These are phyloP conservation scores for Sycophila texana DNA, from an alignment of 2,888 invertebrate species.

Conservation along the genomic window DNA sequence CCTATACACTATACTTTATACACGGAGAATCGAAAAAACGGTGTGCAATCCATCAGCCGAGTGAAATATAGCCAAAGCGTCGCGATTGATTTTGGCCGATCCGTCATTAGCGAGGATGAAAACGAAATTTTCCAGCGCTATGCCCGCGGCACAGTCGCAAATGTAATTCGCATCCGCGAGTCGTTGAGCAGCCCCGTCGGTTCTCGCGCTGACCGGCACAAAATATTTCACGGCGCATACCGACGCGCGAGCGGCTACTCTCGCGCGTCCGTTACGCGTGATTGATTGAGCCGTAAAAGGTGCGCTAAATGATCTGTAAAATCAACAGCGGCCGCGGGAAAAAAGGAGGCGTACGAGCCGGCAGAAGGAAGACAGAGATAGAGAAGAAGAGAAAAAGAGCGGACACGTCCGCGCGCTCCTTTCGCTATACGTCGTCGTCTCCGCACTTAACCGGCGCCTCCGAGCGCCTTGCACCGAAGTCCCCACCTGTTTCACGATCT, in stretches of 20 bases:
- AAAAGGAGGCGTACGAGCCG: neutral
- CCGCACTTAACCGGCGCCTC: neutral
- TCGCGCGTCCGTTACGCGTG: slow-evolving; percentile 49
- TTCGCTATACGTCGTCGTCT: slow-evolving; percentile 19
- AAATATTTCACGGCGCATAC: slow-evolving; percentile 17
- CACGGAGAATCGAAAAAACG: too few species aligned
- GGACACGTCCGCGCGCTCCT: slow-evolving; percentile 32
- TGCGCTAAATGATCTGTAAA: slow-evolving; percentile 55
- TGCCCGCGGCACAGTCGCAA: neutral
- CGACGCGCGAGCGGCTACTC: slow-evolving; percentile 30
- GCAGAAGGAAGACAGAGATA: neutral
- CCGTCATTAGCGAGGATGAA: neutral
- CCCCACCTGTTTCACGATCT: neutral
- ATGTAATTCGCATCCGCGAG: neutral
- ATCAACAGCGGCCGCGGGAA: slow-evolving; percentile 35
- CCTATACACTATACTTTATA: too few species aligned
- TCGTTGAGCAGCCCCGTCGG: neutral
- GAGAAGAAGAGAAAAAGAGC: neutral
- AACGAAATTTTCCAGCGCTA: neutral
- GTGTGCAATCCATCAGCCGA: too few species aligned
- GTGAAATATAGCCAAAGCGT: too few species aligned
- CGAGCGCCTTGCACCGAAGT: slow-evolving; percentile 8
- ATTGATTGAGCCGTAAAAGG: slow-evolving; percentile 58
- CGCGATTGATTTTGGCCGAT: neutral
- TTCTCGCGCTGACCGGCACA: neutral